Percentiles rank a stretch among this genome's conserved stretches.
phyloP scores from a whole-genome alignment of 2,113 vertebrate species.

The Hippocampus guttulatus region DNA sequence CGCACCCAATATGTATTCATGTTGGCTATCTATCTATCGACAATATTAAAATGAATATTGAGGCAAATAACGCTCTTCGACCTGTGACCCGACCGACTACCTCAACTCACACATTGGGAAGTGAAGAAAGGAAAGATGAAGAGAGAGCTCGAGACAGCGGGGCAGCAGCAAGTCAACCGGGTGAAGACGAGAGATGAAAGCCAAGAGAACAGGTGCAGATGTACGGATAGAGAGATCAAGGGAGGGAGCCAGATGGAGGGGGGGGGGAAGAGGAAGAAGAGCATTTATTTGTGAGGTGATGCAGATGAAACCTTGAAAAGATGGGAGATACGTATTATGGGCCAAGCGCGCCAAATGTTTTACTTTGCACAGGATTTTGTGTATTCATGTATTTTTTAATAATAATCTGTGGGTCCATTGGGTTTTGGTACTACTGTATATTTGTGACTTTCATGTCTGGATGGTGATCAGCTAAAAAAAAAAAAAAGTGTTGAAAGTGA shows the following conservation, averaged over 20 bases:
- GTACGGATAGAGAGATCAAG: slow-evolving; percentile 15
- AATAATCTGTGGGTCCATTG: neutral
- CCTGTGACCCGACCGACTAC: too few species aligned
- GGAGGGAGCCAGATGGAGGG: slow-evolving; percentile 6
- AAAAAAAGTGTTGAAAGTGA: too few species aligned
- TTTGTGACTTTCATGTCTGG: neutral
- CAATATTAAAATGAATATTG: neutral
- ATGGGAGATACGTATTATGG: neutral
- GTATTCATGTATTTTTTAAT: neutral
- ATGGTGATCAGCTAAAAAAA: too few species aligned
- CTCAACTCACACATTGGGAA: too few species aligned
- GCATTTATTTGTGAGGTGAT: slow-evolving; percentile 19
- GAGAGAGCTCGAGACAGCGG: slow-evolving; percentile 17
- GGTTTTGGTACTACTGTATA: too few species aligned
- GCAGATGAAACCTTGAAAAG: slow-evolving; percentile 11
- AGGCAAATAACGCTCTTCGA: too few species aligned
- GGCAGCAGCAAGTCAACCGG: slow-evolving; percentile 13
- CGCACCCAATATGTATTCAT: too few species aligned
- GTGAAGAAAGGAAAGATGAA: neutral
- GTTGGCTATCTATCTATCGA: too few species aligned
- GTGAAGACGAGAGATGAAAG: slow-evolving; percentile 46
- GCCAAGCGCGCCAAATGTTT: too few species aligned
- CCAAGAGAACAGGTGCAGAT: slow-evolving; percentile 45
- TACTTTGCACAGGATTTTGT: too few species aligned
- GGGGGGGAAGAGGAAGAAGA: slow-evolving; percentile 4